Evolutionary conservation across 2,797 vertebrate species (phyloP).

Genomic region (Argya squamiceps): DNA sequence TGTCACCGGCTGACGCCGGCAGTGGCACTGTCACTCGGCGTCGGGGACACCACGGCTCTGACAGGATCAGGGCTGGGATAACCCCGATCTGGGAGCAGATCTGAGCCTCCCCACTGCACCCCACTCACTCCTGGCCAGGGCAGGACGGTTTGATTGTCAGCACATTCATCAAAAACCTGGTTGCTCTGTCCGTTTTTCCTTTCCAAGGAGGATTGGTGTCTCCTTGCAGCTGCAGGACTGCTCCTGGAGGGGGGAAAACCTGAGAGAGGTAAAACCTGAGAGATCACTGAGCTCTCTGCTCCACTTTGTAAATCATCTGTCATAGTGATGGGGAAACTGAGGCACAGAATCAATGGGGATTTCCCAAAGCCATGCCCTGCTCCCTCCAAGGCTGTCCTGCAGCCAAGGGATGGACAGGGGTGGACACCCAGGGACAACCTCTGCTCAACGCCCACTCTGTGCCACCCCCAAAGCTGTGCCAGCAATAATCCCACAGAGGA

Average conservation of each 20-base stretch:
- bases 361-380: background rate
- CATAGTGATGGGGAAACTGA: background rate
- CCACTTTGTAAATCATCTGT: fast-evolving
- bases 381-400: background rate
- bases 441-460: background rate
- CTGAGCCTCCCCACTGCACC: background rate
- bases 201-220: fast-evolving
- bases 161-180: fast-evolving
- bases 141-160: fast-evolving
- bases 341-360: fast-evolving
- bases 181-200: fast-evolving
- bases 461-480: background rate
- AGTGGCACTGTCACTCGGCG: conserved; percentile 81
- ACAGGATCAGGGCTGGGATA: background rate
- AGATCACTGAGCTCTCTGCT: fast-evolving
- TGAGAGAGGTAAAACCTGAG: background rate
- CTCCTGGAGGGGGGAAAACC: fast-evolving
- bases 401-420: fast-evolving
- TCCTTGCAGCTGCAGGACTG: fast-evolving
- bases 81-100: background rate
- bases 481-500: fast-evolving
- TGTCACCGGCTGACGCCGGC: conserved; percentile 62
- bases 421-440: fast-evolving
- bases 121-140: fast-evolving
- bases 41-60: conserved; percentile 43